phyloP scores from a whole-genome alignment of 2,888 invertebrate species.

The Phortica okadai region DNA sequence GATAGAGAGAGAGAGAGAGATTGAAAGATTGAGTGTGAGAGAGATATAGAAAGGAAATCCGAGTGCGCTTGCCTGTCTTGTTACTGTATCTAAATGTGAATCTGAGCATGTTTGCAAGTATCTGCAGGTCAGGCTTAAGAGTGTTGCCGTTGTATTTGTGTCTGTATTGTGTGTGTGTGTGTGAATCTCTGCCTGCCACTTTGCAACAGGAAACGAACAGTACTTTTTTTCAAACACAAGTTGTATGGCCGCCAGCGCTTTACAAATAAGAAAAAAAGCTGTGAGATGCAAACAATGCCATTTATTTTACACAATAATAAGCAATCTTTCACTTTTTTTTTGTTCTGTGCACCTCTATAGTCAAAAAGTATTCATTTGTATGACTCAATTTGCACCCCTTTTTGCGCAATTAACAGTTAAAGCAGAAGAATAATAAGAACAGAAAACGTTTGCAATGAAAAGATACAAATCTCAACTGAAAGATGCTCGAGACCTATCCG shows the following conservation, averaged over 20 bases:
- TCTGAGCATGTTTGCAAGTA: not conserved
- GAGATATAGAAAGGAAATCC: not conserved
- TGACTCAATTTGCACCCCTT: too few relatives aligned
- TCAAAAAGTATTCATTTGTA: not conserved
- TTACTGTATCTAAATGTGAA: not conserved
- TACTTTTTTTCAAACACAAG: not conserved
- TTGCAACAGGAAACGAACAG: not conserved
- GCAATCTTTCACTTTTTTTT: not conserved
- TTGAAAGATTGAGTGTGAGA: too few relatives aligned
- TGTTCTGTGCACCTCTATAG: not conserved
- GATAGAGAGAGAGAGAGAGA: too few relatives aligned
- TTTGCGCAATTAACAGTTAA: too few relatives aligned
- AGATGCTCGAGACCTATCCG: too few relatives aligned
- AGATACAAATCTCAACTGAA: too few relatives aligned
- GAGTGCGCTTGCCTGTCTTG: not conserved
- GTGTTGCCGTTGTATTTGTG: slow-evolving; percentile 28
- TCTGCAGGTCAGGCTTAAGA: not conserved
- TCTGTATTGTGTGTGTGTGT: slow-evolving; percentile 37
- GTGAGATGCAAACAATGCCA: not conserved
- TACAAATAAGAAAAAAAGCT: not conserved
- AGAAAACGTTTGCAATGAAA: too few relatives aligned
- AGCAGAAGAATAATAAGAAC: too few relatives aligned
- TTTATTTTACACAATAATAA: not conserved
- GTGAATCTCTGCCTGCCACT: slow-evolving; percentile 32
- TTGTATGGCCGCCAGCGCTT: not conserved